These are phyloP conservation scores for Acanthurus lineatus DNA, from an alignment of 2,797 vertebrate genomes.

Conservation along the genomic window DNA sequence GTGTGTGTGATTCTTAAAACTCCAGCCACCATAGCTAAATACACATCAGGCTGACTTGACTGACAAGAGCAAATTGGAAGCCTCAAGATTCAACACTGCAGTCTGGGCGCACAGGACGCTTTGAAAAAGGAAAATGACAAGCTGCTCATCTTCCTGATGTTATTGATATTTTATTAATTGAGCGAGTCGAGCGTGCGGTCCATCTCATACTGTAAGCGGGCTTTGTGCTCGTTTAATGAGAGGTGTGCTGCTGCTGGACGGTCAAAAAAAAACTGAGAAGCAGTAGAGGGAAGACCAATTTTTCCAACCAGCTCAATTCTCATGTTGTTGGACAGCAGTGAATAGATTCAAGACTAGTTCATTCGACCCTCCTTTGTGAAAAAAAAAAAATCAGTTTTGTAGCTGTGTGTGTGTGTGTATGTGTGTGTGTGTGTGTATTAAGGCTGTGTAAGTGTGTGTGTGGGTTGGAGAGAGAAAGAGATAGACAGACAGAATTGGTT, in stretches of 20 bases:
- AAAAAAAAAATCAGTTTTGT: constrained; percentile 41
- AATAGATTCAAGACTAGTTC: constrained; percentile 64
- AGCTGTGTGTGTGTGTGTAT: constrained; percentile 21
- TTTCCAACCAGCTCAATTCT: constrained; percentile 58
- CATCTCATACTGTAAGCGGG: constrained; percentile 34
- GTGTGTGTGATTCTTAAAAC: constrained; percentile 7
- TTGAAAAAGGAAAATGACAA: constrained; percentile 48
- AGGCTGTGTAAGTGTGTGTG: neutral
- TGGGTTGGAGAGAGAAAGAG: constrained; percentile 29
- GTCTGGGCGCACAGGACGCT: constrained; percentile 1
- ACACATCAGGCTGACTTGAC: constrained; percentile 23
- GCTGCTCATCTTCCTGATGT: constrained; percentile 43
- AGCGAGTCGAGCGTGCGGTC: constrained; percentile 30
- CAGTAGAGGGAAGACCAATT: constrained; percentile 36
- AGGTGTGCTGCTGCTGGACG: constrained; percentile 47
- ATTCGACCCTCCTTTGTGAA: constrained; percentile 51
- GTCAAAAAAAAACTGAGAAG: constrained; percentile 39
- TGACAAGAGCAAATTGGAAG: constrained; percentile 29
- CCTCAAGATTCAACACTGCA: constrained; percentile 11
- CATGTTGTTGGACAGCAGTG: constrained; percentile 66
- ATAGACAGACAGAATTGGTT: constrained; percentile 55
- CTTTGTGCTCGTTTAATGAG: constrained; percentile 62
- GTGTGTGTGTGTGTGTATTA: too few relatives aligned
- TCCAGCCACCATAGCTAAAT: constrained; percentile 19
- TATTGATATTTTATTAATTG: constrained; percentile 63